Conservation (phyloP, 2,888 invertebrate species). For the Apeira syringaria region DNA sequence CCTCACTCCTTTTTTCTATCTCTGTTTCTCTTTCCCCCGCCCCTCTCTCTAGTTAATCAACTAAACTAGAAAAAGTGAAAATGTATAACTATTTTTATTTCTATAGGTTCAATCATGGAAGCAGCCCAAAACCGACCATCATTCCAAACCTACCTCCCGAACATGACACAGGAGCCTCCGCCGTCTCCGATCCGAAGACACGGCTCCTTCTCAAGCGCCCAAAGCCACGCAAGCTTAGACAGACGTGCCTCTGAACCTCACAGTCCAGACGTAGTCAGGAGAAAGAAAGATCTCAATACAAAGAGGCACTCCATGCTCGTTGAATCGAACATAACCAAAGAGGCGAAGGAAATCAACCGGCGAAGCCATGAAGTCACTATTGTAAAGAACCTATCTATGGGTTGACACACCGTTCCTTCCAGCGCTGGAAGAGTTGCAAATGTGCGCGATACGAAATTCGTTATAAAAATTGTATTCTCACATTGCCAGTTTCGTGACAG, state of each 20-base stretch:
- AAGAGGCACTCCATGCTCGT: slow-evolving; percentile 75
- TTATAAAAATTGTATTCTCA: not conserved
- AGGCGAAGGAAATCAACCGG: slow-evolving; percentile 65
- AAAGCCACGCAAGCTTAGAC: slow-evolving; percentile 47
- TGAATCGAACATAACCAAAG: slow-evolving; percentile 65
- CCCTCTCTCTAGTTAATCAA: too few relatives aligned
- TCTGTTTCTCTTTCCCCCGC: too few relatives aligned
- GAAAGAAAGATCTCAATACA: slow-evolving; percentile 66
- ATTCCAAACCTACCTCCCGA: slow-evolving; percentile 78
- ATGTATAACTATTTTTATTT: too few relatives aligned
- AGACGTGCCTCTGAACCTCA: slow-evolving; percentile 71
- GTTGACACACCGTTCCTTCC: slow-evolving; percentile 55
- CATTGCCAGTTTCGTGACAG: too few relatives aligned
- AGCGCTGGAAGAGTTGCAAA: slow-evolving; percentile 23
- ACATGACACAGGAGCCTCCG: slow-evolving; percentile 51
- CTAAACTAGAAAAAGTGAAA: too few relatives aligned
- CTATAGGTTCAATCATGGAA: slow-evolving; percentile 87
- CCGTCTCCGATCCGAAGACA: slow-evolving; percentile 55
- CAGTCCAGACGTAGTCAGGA: slow-evolving; percentile 67
- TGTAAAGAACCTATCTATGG: slow-evolving; percentile 72
- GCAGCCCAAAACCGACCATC: slow-evolving; percentile 86
- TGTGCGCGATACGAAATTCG: slow-evolving; percentile 10
- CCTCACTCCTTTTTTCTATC: too few relatives aligned
- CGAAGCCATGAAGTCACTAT: slow-evolving; percentile 69
- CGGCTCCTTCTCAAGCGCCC: slow-evolving; percentile 52